A percentile compares a stretch with the other conserved stretches of the same genome.
Conservation (phyloP, 2,797 vertebrate species). For the Percopsis omiscomaycus region DNA sequence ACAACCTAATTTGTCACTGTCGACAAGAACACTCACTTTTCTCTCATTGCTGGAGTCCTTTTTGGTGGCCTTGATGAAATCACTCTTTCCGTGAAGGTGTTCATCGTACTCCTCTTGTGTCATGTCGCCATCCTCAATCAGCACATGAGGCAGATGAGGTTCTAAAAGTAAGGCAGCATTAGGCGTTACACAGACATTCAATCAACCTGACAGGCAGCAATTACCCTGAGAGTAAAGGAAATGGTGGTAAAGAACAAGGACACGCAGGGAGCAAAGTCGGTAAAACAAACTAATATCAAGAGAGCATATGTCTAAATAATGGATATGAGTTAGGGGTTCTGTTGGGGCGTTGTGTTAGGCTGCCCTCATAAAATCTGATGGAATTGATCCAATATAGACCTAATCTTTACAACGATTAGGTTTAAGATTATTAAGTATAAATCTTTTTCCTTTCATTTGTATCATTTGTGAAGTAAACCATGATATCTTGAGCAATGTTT, state of each 20-base stretch:
- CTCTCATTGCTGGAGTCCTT: constrained; percentile 86
- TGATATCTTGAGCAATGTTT: too few species aligned
- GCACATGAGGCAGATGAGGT: constrained; percentile 88
- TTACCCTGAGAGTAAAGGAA: constrained; percentile 17
- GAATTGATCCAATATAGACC: too few species aligned
- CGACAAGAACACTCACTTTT: constrained; percentile 79
- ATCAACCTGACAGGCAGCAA: constrained; percentile 21
- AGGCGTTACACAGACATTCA: constrained; percentile 19
- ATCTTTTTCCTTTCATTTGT: too few species aligned
- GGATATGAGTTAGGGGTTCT: too few species aligned
- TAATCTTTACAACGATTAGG: too few species aligned
- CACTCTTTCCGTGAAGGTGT: constrained; percentile 84
- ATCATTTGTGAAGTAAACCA: too few species aligned
- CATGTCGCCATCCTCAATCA: constrained; percentile 93
- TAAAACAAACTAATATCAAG: too few species aligned
- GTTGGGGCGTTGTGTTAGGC: too few species aligned
- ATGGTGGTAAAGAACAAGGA: constrained; percentile 11
- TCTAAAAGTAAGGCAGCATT: constrained; percentile 74
- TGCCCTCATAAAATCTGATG: too few species aligned
- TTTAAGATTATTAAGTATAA: too few species aligned
- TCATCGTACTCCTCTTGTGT: constrained; percentile 86
- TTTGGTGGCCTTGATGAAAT: constrained; percentile 91
- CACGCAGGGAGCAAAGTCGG: background rate
- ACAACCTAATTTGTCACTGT: background rate
- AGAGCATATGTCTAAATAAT: background rate